phyloP scores from a whole-genome alignment of 2,888 invertebrate genomes.

The Ommatoiulus sabulosus region DNA sequence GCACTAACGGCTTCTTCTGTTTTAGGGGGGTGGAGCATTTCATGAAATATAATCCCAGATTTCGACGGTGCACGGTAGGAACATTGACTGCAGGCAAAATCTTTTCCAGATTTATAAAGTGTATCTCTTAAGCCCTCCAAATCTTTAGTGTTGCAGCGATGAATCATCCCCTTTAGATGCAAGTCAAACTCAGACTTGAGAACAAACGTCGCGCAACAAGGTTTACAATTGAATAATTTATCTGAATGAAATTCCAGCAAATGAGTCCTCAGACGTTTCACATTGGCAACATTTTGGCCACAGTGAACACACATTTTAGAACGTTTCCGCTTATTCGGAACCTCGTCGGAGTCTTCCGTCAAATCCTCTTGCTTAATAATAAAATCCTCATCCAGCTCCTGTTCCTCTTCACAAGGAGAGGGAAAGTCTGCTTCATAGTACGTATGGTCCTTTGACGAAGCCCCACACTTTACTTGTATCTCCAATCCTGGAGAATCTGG shows the following conservation, averaged over 20 bases:
- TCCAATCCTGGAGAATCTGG: neutral
- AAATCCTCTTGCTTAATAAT: neutral
- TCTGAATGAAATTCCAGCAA: constrained; percentile 73
- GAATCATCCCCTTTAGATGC: constrained; percentile 70
- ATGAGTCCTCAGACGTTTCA: neutral
- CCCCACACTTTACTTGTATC: neutral
- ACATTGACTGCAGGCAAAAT: constrained; percentile 65
- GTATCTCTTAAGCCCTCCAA: neutral
- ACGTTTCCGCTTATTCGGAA: neutral
- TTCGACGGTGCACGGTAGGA: constrained; percentile 74
- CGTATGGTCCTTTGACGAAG: neutral
- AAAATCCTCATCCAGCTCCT: neutral
- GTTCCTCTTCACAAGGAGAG: neutral
- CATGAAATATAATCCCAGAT: constrained; percentile 80
- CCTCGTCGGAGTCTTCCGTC: neutral
- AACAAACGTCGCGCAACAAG: constrained; percentile 78
- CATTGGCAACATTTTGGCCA: neutral
- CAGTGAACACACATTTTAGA: neutral
- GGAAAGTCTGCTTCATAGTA: neutral
- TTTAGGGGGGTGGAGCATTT: constrained; percentile 67
- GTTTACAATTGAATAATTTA: constrained; percentile 74
- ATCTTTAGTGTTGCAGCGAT: constrained; percentile 64
- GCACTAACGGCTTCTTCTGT: constrained; percentile 69
- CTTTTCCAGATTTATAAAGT: neutral
- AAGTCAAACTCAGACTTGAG: constrained; percentile 80